Evolutionary conservation across 2,888 invertebrate genomes (phyloP).

Genomic region (Aleiodes alternator): DNA sequence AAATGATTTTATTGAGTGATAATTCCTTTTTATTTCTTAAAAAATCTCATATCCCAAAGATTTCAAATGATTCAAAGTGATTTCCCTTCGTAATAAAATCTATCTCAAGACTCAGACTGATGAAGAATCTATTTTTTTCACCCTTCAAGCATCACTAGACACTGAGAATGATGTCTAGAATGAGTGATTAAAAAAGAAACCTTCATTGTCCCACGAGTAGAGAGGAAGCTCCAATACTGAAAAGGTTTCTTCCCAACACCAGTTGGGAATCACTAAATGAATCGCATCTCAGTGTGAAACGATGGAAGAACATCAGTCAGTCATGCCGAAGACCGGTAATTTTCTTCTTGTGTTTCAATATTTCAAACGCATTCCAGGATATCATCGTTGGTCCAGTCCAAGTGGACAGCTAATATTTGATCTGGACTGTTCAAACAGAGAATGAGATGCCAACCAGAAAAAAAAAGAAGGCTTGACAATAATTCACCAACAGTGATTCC

Average conservation of each 20-base stretch:
- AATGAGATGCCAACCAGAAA: neutral
- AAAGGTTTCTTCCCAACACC: conserved; percentile 30
- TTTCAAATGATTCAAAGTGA: no score
- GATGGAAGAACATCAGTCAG: conserved; percentile 39
- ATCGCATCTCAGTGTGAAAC: conserved; percentile 42
- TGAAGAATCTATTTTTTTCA: no score
- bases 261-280: conserved; percentile 17
- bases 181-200: conserved; percentile 1
- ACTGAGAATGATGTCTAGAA: neutral
- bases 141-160: conserved; percentile 8
- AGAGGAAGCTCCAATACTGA: conserved; percentile 4
- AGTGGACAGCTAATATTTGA: conserved; percentile 41
- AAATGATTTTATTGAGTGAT: no score
- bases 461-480: neutral
- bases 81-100: neutral
- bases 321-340: conserved; percentile 48
- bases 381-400: conserved; percentile 53
- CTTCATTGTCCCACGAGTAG: conserved; percentile 24
- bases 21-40: no score
- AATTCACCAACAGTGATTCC: no score
- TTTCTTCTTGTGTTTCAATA: conserved; percentile 64
- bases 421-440: conserved; percentile 27
- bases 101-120: neutral
- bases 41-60: neutral
- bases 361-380: conserved; percentile 66